These are phyloP conservation scores for Pseudolycoriella hygida DNA, from an alignment of 2,888 invertebrate species.

Conservation along the genomic window DNA sequence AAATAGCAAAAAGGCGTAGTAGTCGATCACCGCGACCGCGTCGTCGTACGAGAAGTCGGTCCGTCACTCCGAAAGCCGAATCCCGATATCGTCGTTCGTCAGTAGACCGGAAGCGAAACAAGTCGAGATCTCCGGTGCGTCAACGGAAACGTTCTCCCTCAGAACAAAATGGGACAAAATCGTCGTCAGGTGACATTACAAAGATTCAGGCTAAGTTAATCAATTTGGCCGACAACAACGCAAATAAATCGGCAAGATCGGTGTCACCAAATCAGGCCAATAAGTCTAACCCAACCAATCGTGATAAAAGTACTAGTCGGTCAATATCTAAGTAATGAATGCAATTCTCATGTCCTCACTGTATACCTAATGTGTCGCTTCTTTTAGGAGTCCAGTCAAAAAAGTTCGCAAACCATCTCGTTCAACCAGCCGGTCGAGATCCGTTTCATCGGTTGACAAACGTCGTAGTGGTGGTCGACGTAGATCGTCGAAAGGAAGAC, in stretches of 20 bases:
- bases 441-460: conserved; percentile 17
- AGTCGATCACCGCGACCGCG: conserved; percentile 12
- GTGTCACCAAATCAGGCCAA: background rate
- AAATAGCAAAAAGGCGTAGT: background rate
- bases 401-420: conserved; percentile 14
- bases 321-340: conserved; percentile 10
- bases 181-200: conserved; percentile 24
- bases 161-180: conserved; percentile 2
- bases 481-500: background rate
- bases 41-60: conserved; percentile 21
- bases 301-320: conserved; percentile 9
- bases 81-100: conserved; percentile 12
- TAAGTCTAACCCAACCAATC: background rate
- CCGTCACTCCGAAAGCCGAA: conserved; percentile 14
- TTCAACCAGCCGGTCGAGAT: conserved; percentile 14
- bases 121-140: background rate
- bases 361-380: background rate
- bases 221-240: conserved; percentile 38
- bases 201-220: conserved; percentile 42
- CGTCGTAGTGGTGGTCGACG: background rate
- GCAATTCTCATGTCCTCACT: background rate
- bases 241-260: background rate
- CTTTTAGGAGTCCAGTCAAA: background rate
- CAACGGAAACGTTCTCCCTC: background rate
- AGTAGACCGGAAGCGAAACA: background rate